Base-by-base conservation (phyloP, 2,797 vertebrate genomes). In the Threskiornis aethiopicus region DNA sequence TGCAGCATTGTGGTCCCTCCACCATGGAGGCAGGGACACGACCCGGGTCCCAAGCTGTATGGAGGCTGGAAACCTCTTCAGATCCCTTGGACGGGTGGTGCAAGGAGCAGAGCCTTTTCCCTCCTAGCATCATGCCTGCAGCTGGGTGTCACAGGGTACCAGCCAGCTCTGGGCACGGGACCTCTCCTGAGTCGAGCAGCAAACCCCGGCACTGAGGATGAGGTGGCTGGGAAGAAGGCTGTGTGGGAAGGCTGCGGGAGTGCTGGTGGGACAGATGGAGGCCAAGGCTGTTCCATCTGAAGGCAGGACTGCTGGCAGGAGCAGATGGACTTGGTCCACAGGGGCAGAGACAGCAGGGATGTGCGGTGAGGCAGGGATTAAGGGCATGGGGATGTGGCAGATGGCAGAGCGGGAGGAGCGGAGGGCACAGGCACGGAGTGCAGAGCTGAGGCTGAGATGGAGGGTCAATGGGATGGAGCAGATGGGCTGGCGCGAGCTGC, bases 311-410 rank as follows among this genome's bases (percentile, higher is more conserved):
- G 83, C 41, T 0, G 3, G 69, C 49, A 58, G 67, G 47, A 97
- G 94, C 96, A 96, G 96, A 97, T 93, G 95, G 90, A 69, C 58
- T n/a, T 26, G 73, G 90, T 42, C 78, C 79, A n/a, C n/a, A 29
- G 54, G 78, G 72, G 47, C 62, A 88, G 87, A 59, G 88, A 72
- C 58, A 93, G 88, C 71, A 76, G 87, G 83, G 89, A 42, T 29
- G 49, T 75, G 84, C 3, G 1, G 46, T 9, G 26, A 94, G 83
- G 79, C 90, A 87, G 86, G 59, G 76, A 96, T 96, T 87, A 92
- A 93, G 72, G 79, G 17, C 35, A 72, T 6, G 5, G 83, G 81
- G 75, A 66, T 1, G 6, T 15, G 44, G 91, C 95, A 97, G 96
- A 96, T 90, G 91, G 95, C 71, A 84, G 46, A 89, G 86, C 44